Conservation (phyloP, 1,140 invertebrate species). For the Caenorhabditis latens region DNA sequence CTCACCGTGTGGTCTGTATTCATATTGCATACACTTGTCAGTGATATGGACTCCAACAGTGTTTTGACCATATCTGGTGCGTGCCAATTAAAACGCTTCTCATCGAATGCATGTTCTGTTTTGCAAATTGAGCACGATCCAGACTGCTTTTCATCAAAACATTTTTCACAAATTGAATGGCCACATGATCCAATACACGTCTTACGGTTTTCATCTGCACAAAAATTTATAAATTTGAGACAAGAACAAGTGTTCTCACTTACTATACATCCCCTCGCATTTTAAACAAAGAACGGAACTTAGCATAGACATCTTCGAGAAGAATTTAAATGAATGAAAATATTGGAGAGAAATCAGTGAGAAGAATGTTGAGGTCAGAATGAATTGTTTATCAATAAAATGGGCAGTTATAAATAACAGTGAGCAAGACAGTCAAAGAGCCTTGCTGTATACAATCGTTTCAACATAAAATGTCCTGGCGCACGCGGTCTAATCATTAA, state of each 20-base stretch:
- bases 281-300: not conserved
- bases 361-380: too few species aligned
- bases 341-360: too few species aligned
- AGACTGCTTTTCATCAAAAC: not conserved
- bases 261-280: not conserved
- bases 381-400: too few species aligned
- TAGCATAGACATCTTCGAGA: not conserved
- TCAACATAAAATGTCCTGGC: too few species aligned
- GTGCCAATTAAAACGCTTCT: not conserved
- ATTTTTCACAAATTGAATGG: conserved; percentile 1
- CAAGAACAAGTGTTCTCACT: not conserved
- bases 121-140: conserved; percentile 12
- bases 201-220: not conserved
- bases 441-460: too few species aligned
- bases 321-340: too few species aligned
- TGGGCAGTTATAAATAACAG: too few species aligned
- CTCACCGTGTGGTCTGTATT: too few species aligned
- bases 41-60: not conserved
- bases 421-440: too few species aligned
- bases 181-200: not conserved
- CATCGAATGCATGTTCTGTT: not conserved
- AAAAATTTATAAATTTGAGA: not conserved
- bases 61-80: not conserved
- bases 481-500: too few species aligned
- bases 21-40: too few species aligned